A percentile compares a stretch with the other conserved stretches of the same genome.
Evolutionary conservation across 2,797 vertebrate genomes (phyloP).

Genomic region (Pangasius mekongensis): DNA sequence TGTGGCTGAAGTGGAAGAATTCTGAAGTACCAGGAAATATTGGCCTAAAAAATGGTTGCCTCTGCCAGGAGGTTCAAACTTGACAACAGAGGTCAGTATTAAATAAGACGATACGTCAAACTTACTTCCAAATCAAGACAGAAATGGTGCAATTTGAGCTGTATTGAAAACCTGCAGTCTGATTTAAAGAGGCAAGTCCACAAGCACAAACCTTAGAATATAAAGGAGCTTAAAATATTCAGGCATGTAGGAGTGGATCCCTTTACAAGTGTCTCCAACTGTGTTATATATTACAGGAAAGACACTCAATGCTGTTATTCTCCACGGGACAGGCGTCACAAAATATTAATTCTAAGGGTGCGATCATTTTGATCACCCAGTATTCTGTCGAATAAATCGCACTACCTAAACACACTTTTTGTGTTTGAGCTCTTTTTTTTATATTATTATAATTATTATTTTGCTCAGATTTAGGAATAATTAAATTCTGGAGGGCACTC

Average conservation of each 20-base stretch:
- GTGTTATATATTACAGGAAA: background rate
- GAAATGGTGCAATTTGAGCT: background rate
- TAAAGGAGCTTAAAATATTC: background rate
- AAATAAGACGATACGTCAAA: background rate
- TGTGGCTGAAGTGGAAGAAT: background rate
- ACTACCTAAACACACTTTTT: background rate
- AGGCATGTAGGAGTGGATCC: background rate
- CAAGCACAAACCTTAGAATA: background rate
- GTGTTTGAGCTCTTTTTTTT: background rate
- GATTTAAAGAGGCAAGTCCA: background rate
- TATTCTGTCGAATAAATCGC: background rate
- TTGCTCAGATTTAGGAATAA: background rate
- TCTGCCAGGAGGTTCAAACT: background rate
- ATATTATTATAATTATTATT: too few relatives aligned
- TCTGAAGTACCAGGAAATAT: background rate
- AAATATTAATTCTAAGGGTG: background rate
- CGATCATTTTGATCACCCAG: background rate
- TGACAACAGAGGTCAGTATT: background rate
- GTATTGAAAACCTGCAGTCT: background rate
- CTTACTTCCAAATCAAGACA: background rate
- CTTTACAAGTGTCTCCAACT: background rate
- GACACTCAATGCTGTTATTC: background rate
- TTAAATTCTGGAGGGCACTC: background rate
- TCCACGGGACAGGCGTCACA: background rate
- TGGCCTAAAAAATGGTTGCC: background rate